Evolutionary conservation across 2,888 invertebrate genomes (phyloP).

Genomic region (Phalera bucephala): DNA sequence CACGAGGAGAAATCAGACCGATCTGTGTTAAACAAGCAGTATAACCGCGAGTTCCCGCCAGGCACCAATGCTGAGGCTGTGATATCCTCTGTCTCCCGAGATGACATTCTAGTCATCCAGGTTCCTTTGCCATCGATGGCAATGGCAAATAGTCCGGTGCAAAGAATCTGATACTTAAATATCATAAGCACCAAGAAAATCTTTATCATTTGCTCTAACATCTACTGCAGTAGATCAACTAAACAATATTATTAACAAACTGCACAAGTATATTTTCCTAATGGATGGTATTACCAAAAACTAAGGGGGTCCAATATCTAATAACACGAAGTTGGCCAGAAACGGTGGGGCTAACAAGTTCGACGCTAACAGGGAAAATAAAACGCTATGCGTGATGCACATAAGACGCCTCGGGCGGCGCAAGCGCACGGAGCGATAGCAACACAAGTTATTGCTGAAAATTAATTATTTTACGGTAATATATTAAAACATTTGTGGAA

Average conservation of each 20-base stretch:
- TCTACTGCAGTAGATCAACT: neutral
- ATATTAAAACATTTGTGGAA: no score
- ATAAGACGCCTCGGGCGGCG: constrained; percentile 53
- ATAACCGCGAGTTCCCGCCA: constrained; percentile 96
- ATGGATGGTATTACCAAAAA: constrained; percentile 7
- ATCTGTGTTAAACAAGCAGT: constrained; percentile 94
- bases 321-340: constrained; percentile 27
- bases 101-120: constrained; percentile 96
- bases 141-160: neutral
- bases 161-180: no score
- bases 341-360: constrained; percentile 58
- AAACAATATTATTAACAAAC: neutral
- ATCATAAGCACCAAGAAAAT: no score
- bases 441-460: constrained; percentile 13
- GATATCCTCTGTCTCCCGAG: constrained; percentile 94
- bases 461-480: no score
- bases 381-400: constrained; percentile 68
- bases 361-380: constrained; percentile 67
- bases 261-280: neutral
- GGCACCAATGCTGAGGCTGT: constrained; percentile 95
- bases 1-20: constrained; percentile 96
- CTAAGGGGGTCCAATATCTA: constrained; percentile 37
- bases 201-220: no score
- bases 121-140: constrained; percentile 88
- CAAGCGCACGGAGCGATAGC: constrained; percentile 57